Evolutionary conservation across 2,888 invertebrate genomes (phyloP), one percentile per base, ranked within the genome.

Genomic region (Trachelus tabidus): DNA sequence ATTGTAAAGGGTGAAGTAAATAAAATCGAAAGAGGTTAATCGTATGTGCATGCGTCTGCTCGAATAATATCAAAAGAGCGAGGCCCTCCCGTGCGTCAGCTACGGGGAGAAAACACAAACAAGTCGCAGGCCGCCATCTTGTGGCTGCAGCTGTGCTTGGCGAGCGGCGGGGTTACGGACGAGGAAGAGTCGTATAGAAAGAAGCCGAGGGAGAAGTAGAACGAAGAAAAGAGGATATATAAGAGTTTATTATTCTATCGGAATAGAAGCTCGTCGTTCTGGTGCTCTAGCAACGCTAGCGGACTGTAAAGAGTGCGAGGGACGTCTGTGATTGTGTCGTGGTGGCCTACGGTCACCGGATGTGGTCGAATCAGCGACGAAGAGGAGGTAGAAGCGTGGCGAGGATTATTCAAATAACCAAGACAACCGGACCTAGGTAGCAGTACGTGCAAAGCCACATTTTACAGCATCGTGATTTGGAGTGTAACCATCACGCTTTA

Each of bases 71-170:
- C 56, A 56, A 56, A 56, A 56, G 23, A 56, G 56, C 56, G 56
- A 56, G 56, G 56, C 23, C 23, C 23, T 23, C 9, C 56, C 4
- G 71, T 71, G 71, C 12, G 71, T 33, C 33, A 71, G 71, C 12
- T 33, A 71, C 71, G 71, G 71, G 31, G 77, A 74, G 71, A 74
- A 83, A 86, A 86, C 85, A 86, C 85, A 87, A 87, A 87, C 84
- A 87, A 87, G 81, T 84, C 85, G 85, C 84, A 84, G 81, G 56
- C 83, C 83, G 89, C 89, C 89, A 89, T 89, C 82, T 89, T 88
- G 86, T 84, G 81, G 83, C 80, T 83, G 85, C 87, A 87, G 87
- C 85, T 88, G 83, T 81, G 80, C 77, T 77, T 76, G 77, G 56
- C 0, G 79, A 81, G 75, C 77, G 79, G 77, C 56, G 56, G 56